These are phyloP conservation scores for Anarhynchus alexandrinus DNA, from an alignment of 2,113 vertebrate species.

Conservation along the genomic window DNA sequence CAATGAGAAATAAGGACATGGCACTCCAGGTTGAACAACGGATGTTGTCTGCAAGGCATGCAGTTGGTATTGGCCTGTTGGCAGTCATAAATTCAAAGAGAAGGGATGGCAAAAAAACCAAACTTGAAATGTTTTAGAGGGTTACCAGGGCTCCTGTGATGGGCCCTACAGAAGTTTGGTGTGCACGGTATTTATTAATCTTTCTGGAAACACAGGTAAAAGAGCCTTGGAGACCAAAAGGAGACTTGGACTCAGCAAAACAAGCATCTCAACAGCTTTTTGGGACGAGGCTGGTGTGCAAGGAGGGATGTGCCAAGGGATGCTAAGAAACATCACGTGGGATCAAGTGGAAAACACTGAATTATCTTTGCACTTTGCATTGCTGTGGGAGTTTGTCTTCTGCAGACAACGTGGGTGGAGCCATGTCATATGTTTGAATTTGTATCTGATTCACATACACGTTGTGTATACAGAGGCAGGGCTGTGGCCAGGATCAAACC, in stretches of 20 bases:
- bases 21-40: background rate
- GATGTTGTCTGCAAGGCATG: background rate
- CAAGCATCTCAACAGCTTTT: background rate
- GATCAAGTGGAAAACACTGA: background rate
- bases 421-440: background rate
- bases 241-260: background rate
- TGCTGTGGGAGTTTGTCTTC: background rate
- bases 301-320: background rate
- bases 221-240: background rate
- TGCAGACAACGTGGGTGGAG: background rate
- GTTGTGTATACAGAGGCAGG: background rate
- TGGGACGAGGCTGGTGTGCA: background rate
- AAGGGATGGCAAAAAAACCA: background rate
- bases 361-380: constrained; percentile 21
- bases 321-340: background rate
- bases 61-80: background rate
- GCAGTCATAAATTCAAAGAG: background rate
- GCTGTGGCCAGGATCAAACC: background rate
- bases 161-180: background rate
- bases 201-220: background rate
- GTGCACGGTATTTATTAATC: background rate
- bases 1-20: background rate
- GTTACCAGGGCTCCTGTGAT: background rate
- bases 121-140: background rate
- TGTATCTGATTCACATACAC: background rate